Base-by-base conservation (phyloP, 2,797 vertebrate species). In the Chromobotia macracanthus region DNA sequence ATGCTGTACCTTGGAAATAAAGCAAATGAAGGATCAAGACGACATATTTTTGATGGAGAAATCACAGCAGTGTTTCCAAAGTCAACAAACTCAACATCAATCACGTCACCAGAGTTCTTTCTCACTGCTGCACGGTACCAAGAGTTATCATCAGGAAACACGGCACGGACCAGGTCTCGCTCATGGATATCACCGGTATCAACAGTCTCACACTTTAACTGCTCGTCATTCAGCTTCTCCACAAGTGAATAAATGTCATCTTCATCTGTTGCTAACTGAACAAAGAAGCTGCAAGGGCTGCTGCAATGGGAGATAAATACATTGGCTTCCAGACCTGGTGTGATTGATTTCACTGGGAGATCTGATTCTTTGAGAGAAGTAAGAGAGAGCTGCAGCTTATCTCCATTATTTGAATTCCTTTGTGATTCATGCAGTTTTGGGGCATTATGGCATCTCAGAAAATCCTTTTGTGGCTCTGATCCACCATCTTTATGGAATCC, bases 51-150 rank as follows among this genome's bases (percentile, higher is more conserved):
- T 74, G 89, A 90, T 67, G 88, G 5, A 6, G 89, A 87, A 51
- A 95, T 82, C 11, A 88, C 25, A 21, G 93, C 93, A 11, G 91
- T 90, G 70, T 99, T 98, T 75, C 97, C 97, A 86, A 96, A 99
- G 89, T 99, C 97, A 83, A 99, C 89, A 87, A 96, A 99, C 74
- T 96, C 93, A 1, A 98, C 86, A 8, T 88, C 85, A 25, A 93
- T 86, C 0, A 50, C 84, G 3, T 80, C 73, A 28, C 83, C 64
- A 4, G 69, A 69, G 1, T 80, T 90, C 82, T 94, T 91, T 84
- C 58, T 89, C 2, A 99, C 89, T 72, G 94, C 90, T 55, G 95
- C 97, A 76, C 97, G 91, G 84, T 98, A 98, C 95, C 94, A 96
- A 7, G 93, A 92, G 9, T 77, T 89, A 84, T 98, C 97, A 31